Percentiles rank a stretch among this genome's conserved stretches.
Evolutionary conservation across 2,888 invertebrate species (phyloP).

Genomic region (Halictus quadricinctus): DNA sequence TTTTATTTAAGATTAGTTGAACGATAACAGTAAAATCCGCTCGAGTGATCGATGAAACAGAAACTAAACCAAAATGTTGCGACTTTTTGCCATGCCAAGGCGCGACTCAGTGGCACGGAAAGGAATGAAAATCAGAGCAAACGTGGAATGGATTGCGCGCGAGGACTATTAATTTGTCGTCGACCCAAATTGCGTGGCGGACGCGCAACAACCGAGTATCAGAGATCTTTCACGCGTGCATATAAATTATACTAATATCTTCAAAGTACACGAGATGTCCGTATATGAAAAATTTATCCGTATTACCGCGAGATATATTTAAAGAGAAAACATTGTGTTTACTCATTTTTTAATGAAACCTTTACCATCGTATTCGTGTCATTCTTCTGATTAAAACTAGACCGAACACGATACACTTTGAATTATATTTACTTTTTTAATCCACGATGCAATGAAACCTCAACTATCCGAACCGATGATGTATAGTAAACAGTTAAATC

Average conservation of each 20-base stretch:
- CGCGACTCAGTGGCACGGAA: constrained; percentile 15
- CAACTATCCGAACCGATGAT: too few relatives aligned
- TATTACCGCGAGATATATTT: too few relatives aligned
- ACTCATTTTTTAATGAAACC: too few relatives aligned
- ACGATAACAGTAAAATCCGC: neutral
- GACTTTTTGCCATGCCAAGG: neutral
- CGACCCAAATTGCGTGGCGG: neutral
- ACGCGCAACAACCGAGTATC: neutral
- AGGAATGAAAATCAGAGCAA: constrained; percentile 43
- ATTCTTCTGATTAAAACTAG: too few relatives aligned
- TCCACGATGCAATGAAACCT: too few relatives aligned
- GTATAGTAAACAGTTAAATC: too few relatives aligned
- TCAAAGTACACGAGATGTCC: neutral
- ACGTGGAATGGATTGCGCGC: constrained; percentile 17
- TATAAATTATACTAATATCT: neutral
- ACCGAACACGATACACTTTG: too few relatives aligned
- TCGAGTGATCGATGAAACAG: neutral
- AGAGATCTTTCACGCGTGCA: neutral
- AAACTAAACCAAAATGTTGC: neutral
- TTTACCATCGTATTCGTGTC: too few relatives aligned
- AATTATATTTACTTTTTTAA: too few relatives aligned
- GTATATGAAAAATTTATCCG: too few relatives aligned
- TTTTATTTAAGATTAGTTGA: neutral
- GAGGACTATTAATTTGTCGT: constrained; percentile 32
- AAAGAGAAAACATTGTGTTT: too few relatives aligned